Evolutionary conservation across 2,113 vertebrate species (phyloP).

Genomic region (Fregetta grallaria): DNA sequence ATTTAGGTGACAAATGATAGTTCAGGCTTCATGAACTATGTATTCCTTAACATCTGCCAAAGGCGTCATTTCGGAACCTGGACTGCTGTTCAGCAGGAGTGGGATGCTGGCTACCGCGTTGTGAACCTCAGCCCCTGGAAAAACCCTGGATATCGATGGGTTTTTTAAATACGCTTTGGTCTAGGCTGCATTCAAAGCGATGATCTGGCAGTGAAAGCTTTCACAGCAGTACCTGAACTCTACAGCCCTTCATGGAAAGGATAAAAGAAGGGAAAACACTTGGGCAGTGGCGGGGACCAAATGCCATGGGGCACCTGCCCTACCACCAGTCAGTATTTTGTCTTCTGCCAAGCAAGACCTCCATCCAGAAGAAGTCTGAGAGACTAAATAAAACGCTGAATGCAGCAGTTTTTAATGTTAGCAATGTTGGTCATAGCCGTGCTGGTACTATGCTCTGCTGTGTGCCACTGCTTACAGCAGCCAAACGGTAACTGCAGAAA

Average conservation of each 20-base stretch:
- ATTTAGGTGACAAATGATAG: neutral
- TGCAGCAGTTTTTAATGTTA: neutral
- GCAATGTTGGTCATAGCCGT: neutral
- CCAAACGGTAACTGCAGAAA: neutral
- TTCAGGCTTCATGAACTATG: neutral
- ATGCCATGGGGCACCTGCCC: neutral
- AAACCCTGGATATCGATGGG: neutral
- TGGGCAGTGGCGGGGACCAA: neutral
- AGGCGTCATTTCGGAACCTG: neutral
- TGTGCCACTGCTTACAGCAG: neutral
- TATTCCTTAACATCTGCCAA: neutral
- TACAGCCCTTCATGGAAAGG: neutral
- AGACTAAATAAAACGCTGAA: neutral
- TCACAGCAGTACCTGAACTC: neutral
- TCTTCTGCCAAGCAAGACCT: neutral
- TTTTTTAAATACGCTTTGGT: neutral
- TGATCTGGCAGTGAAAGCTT: neutral
- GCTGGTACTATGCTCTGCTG: neutral
- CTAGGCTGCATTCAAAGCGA: neutral
- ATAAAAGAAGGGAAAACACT: neutral
- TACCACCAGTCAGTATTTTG: neutral
- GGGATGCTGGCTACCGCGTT: fast-evolving
- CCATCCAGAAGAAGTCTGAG: neutral
- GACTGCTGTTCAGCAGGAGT: neutral
- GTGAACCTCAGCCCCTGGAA: neutral